phyloP scores from a whole-genome alignment of 2,797 vertebrate species.

The Podarcis siculus region DNA sequence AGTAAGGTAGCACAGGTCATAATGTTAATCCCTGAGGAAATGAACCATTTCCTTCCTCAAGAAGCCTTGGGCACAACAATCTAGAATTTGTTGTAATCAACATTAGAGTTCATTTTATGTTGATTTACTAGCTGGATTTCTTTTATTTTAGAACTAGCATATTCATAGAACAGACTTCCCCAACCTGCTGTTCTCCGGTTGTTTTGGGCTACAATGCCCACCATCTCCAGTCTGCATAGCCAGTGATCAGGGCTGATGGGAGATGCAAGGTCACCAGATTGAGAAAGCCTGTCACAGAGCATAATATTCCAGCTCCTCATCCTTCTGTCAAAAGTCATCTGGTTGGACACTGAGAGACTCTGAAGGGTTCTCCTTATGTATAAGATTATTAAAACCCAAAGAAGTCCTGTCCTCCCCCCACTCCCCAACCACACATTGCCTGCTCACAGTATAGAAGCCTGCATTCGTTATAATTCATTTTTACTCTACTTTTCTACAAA shows the following conservation, averaged over 20 bases:
- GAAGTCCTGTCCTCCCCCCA: too few species aligned
- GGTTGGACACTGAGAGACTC: not conserved
- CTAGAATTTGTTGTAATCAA: not conserved
- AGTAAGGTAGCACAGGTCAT: slow-evolving; percentile 47
- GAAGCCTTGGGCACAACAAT: slow-evolving; percentile 27
- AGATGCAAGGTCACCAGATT: too few species aligned
- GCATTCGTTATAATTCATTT: too few species aligned
- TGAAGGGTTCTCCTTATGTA: too few species aligned
- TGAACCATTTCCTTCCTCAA: slow-evolving; percentile 52
- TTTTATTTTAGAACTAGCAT: slow-evolving; percentile 26
- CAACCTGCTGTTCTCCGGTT: too few species aligned
- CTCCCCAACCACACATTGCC: too few species aligned
- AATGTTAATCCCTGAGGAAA: slow-evolving; percentile 56
- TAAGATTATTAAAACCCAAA: too few species aligned
- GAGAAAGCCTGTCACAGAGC: not conserved
- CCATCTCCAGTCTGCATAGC: not conserved
- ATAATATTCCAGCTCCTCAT: not conserved
- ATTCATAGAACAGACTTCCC: not conserved
- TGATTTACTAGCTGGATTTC: slow-evolving; percentile 7
- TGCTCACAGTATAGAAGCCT: too few species aligned
- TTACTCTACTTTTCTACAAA: too few species aligned
- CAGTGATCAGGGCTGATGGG: too few species aligned
- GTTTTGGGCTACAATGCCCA: not conserved
- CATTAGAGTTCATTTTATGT: not conserved
- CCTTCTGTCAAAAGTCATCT: not conserved